These are phyloP conservation scores for Saguinus midas DNA, from an alignment of 2,113 vertebrate species.

Conservation along the genomic window DNA sequence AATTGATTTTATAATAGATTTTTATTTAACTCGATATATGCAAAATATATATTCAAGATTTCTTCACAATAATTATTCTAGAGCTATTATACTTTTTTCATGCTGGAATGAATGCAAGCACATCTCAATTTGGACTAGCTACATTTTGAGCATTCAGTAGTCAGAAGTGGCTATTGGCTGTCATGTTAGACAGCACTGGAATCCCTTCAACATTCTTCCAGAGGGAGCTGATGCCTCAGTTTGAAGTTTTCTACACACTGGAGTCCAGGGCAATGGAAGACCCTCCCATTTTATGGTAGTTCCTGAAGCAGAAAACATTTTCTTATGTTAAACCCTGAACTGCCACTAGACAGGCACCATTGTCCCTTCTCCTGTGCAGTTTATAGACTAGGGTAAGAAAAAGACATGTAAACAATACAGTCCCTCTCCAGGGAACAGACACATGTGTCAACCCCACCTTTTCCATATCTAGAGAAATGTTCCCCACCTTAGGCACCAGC, in stretches of 20 bases:
- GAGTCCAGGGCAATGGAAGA: not conserved
- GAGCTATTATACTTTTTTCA: not conserved
- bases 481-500: not conserved
- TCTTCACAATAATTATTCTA: not conserved
- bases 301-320: not conserved
- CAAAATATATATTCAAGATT: slow-evolving; percentile 22
- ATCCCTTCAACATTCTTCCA: not conserved
- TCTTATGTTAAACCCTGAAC: not conserved
- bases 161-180: not conserved
- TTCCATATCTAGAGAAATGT: not conserved
- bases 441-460: not conserved
- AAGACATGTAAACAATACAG: not conserved
- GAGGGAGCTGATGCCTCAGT: not conserved
- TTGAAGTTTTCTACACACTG: not conserved
- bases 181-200: not conserved
- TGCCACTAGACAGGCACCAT: not conserved
- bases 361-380: not conserved
- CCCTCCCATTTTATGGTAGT: not conserved
- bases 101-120: not conserved
- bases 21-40: slow-evolving; percentile 13
- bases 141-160: not conserved
- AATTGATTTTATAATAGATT: not conserved
- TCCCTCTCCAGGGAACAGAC: not conserved
- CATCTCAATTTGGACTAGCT: not conserved
- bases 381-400: not conserved